These are phyloP conservation scores for Mylabris phalerata DNA, from an alignment of 1,140 invertebrate genomes.

Conservation along the genomic window DNA sequence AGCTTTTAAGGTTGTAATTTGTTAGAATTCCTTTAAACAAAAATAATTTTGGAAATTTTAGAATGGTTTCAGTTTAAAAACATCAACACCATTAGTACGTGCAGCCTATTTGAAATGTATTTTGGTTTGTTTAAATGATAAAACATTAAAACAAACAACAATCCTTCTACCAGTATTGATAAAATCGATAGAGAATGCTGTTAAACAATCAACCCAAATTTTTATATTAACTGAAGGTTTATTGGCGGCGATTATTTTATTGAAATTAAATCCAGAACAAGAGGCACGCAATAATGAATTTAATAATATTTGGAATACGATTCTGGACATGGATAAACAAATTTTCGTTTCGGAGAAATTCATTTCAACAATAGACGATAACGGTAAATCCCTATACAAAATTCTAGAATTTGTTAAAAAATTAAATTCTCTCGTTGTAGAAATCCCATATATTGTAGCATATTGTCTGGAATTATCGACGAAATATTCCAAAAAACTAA, in stretches of 20 bases:
- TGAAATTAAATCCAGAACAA: constrained; percentile 55
- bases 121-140: constrained; percentile 53
- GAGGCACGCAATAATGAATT: constrained; percentile 51
- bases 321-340: constrained; percentile 69
- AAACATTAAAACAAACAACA: constrained; percentile 45
- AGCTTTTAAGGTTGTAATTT: constrained; percentile 58
- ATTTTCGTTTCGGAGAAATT: constrained; percentile 79
- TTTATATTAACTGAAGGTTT: constrained; percentile 71
- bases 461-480: no score
- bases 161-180: constrained; percentile 53
- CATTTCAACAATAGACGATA: constrained; percentile 53
- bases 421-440: no score
- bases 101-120: constrained; percentile 73
- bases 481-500: no score
- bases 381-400: constrained; percentile 46
- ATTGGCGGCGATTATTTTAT: constrained; percentile 64
- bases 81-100: constrained; percentile 67
- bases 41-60: constrained; percentile 36
- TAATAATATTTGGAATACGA: constrained; percentile 57
- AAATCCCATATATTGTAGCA: no score
- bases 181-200: constrained; percentile 64
- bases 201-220: constrained; percentile 55
- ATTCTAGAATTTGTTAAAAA: constrained; percentile 34
- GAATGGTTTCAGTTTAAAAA: constrained; percentile 74
- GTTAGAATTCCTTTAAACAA: no score